Evolutionary conservation across 2,797 vertebrate species (phyloP), one percentile per base, ranked within the genome.

Genomic region (Trichosurus vulpecula): DNA sequence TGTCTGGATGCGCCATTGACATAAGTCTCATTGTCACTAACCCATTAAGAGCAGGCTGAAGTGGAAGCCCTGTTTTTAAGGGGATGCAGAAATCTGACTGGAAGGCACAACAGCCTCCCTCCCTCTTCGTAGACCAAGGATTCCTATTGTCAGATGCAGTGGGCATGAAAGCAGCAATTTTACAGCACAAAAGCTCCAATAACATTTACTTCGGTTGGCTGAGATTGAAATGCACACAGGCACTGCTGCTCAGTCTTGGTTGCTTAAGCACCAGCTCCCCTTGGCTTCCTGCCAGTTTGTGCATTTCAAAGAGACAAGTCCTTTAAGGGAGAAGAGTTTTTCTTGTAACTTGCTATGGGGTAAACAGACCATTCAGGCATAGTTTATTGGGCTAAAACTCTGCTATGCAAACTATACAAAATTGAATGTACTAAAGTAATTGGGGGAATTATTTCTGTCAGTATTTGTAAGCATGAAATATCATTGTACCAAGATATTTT

Each of bases 121-220:
- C 95, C 97, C 96, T 98, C 97, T 97, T 98, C 94, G 97, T 96
- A 97, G 97, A 97, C 98, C 98, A 96, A 98, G 97, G 97, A 99
- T 99, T 98, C 98, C 99, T 98, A 98, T 99, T 99, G 99, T 99
- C 98, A 97, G 99, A 99, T 98, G 99, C 99, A 99, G 97, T 98
- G 98, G 98, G 99, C 99, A 98, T 99, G 99, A 99, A 99, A 99
- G 99, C 98, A 98, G 98, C 98, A 99, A 99, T 99, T 99, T 99
- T 99, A 99, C 99, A 99, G 99, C 99, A 99, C 98, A 99, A 98
- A 99, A 99, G 98, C 98, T 99, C 98, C 99, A 99, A 98, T 99
- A 99, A 98, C 98, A 98, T 99, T 99, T 98, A 98, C 98, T 97
- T 97, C 97, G 97, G 98, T 98, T 97, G 98, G 99, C 98, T 98